Evolutionary conservation across 2,888 invertebrate species (phyloP), one percentile per base, ranked within the genome.

Genomic region (Sycophila texana): DNA sequence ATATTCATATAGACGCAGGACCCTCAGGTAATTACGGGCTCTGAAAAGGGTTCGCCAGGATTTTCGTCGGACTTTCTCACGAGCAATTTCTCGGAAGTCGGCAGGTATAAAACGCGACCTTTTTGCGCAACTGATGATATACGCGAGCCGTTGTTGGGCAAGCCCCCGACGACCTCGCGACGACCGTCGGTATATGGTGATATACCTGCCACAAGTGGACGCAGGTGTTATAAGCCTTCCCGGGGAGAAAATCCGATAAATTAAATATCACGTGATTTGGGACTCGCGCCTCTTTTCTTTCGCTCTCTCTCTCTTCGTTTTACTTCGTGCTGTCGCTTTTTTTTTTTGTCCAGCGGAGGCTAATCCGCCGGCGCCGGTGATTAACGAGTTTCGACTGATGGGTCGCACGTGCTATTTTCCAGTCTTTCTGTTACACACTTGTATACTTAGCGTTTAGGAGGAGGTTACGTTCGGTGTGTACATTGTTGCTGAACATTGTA

Each of bases 201-300:
- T 14, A 61, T 61, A 14, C 30, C 12, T 30, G 13, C 30, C 30
- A 58, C 67, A 63, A 30, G 60, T 66, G 72, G 72, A 57, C 72
- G 58, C 22, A n/a, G n/a, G 2, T 47, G n/a, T 53, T 53, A 53
- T 20, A 20, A 55, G 10, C 20, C 30, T 61, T 14, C 66, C 47
- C 20, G 14, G 4, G 55, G 26, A 65, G 71, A 51, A 72, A 77
- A 66, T 71, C 58, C 66, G 14, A 75, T 67, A 68, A 75, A 74
- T 67, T 66, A 20, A 66, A 49, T 66, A 18, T 58, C 20, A 0
- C 13, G 20, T 26, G 63, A 55, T 12, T 55, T 14, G 20, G 61
- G 16, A 16, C 60, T 57, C 1, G 39, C 71, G 26, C 2, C 26
- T 26, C 3, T 61, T 63, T 71, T 58, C 30, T 16, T 51, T 22